Evolutionary conservation across 2,888 invertebrate genomes (phyloP).

Genomic region (Phlogophora meticulosa): DNA sequence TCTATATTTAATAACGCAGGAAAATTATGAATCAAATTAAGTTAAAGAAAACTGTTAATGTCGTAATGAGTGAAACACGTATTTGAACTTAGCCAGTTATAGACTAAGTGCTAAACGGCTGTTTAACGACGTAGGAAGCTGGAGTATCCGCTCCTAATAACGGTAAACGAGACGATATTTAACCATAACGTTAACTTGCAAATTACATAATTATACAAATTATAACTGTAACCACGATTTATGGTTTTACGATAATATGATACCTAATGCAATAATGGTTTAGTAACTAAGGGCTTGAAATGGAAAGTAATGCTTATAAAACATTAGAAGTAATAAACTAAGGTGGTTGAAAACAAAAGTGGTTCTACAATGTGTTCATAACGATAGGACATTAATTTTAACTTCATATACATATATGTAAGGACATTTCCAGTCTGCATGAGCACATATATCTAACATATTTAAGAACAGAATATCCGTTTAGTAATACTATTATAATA

Average conservation of each 20-base stretch:
- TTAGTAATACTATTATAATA: too few relatives aligned
- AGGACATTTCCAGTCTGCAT: too few relatives aligned
- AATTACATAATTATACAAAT: constrained; percentile 52
- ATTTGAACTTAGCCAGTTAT: constrained; percentile 54
- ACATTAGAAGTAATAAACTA: not conserved
- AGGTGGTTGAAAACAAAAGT: not conserved
- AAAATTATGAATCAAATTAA: constrained; percentile 41
- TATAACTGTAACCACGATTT: constrained; percentile 33
- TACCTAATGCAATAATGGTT: not conserved
- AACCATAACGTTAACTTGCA: constrained; percentile 52
- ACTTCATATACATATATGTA: too few relatives aligned
- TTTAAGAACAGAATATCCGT: too few relatives aligned
- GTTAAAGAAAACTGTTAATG: constrained; percentile 40
- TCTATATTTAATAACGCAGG: not conserved
- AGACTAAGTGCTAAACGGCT: constrained; percentile 43
- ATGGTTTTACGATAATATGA: constrained; percentile 25
- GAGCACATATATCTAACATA: too few relatives aligned
- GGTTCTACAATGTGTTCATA: too few relatives aligned
- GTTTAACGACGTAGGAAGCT: constrained; percentile 57
- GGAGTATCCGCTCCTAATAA: constrained; percentile 56
- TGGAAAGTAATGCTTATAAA: not conserved
- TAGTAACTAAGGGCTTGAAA: not conserved
- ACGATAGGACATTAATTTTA: too few relatives aligned
- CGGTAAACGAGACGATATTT: constrained; percentile 49
- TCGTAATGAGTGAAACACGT: constrained; percentile 44